These are phyloP conservation scores for Microplitis manilae DNA, from an alignment of 2,888 invertebrate species.

Conservation along the genomic window DNA sequence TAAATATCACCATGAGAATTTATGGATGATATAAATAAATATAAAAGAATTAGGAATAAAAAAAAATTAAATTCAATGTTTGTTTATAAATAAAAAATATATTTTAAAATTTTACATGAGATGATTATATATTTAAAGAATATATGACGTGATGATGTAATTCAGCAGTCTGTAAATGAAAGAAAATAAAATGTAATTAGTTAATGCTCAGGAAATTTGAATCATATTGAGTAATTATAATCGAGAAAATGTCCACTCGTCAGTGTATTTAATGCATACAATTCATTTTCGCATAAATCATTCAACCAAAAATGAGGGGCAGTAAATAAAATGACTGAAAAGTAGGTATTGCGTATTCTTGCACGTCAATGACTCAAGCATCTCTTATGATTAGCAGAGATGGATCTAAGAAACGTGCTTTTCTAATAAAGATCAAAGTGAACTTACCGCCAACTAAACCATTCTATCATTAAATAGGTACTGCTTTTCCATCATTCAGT, in stretches of 20 bases:
- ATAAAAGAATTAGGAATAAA: too few relatives aligned
- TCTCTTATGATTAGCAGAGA: conserved; percentile 66
- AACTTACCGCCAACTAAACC: neutral
- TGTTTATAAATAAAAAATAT: too few relatives aligned
- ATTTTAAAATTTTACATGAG: too few relatives aligned
- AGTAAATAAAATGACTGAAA: conserved; percentile 51
- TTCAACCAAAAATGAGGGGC: conserved; percentile 44
- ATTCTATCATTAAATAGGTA: neutral
- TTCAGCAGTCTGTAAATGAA: neutral
- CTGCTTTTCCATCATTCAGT: neutral
- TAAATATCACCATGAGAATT: too few relatives aligned
- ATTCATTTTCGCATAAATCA: conserved; percentile 47
- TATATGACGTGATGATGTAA: neutral
- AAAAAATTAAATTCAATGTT: too few relatives aligned
- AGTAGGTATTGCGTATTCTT: conserved; percentile 68
- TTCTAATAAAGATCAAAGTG: neutral
- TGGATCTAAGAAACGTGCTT: conserved; percentile 70
- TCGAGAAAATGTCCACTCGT: conserved; percentile 55
- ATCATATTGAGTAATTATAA: neutral
- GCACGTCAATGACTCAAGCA: conserved; percentile 72
- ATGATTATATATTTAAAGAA: too few relatives aligned
- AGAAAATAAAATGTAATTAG: neutral
- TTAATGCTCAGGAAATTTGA: neutral
- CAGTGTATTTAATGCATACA: conserved; percentile 46
- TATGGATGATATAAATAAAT: too few relatives aligned